phyloP scores from a whole-genome alignment of 2,797 vertebrate genomes.

The Takifugu ocellatus region DNA sequence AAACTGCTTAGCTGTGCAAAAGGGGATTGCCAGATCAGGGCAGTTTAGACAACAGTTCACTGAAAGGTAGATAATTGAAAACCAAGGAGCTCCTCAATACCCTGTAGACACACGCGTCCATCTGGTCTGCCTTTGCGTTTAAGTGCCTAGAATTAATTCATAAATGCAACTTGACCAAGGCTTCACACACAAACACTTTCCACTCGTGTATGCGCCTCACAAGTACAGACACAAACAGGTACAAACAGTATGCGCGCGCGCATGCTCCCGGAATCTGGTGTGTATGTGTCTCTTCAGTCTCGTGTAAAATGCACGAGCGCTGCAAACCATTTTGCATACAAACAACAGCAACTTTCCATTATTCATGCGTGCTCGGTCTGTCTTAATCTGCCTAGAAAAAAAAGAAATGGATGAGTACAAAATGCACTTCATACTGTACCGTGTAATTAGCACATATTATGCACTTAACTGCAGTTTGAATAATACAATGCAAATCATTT shows the following conservation, averaged over 20 bases:
- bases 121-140: constrained; percentile 2
- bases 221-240: constrained; percentile 1
- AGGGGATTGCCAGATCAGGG: constrained; percentile 39
- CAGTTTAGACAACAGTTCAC: constrained; percentile 25
- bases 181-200: constrained; percentile 9
- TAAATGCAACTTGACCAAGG: constrained; percentile 23
- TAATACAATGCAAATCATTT: constrained; percentile 70
- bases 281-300: not conserved
- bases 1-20: constrained; percentile 22
- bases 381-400: constrained; percentile 42
- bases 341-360: constrained; percentile 45
- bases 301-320: constrained; percentile 9
- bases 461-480: constrained; percentile 69
- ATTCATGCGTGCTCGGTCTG: constrained; percentile 45
- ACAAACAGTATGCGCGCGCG: not conserved
- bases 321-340: constrained; percentile 34
- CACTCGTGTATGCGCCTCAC: constrained; percentile 13
- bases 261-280: constrained; percentile 18
- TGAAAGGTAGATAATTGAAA: constrained; percentile 31
- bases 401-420: constrained; percentile 62
- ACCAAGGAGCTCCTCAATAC: constrained; percentile 22
- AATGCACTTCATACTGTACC: constrained; percentile 54
- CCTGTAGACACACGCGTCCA: constrained; percentile 26
- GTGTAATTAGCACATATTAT: constrained; percentile 69
- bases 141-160: constrained; percentile 25